Evolutionary conservation across 2,888 invertebrate genomes (phyloP).

Genomic region (Azorinus chamasolen): DNA sequence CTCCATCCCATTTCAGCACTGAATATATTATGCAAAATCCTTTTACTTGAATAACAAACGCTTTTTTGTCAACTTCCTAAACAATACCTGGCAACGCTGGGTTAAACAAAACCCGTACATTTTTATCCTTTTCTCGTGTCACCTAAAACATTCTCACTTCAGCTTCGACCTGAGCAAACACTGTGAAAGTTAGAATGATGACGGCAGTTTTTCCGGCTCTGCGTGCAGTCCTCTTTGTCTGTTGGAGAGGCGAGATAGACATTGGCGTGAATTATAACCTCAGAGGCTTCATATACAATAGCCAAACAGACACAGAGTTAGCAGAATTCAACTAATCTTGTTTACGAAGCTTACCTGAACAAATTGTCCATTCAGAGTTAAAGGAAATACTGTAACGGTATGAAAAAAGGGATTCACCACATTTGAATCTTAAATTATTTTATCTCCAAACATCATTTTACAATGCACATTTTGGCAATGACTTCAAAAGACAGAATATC

Average conservation of each 20-base stretch:
- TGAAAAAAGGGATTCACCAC: too few species aligned
- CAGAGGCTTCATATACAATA: constrained; percentile 9
- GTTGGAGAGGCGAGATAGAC: constrained; percentile 42
- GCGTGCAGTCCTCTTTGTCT: constrained; percentile 39
- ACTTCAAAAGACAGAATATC: too few species aligned
- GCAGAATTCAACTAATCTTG: constrained; percentile 8
- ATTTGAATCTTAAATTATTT: too few species aligned
- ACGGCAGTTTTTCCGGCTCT: constrained; percentile 33
- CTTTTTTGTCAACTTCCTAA: too few species aligned
- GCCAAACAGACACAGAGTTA: constrained; percentile 5
- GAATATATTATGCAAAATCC: too few species aligned
- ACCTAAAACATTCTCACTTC: constrained; percentile 23
- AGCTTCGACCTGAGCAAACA: constrained; percentile 15
- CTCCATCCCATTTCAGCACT: too few species aligned
- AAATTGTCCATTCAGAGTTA: constrained; percentile 35
- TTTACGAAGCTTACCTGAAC: constrained; percentile 32
- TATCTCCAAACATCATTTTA: too few species aligned
- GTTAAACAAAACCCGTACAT: too few species aligned
- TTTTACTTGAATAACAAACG: too few species aligned
- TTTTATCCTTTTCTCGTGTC: too few species aligned
- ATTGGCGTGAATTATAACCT: constrained; percentile 56
- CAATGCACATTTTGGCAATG: too few species aligned
- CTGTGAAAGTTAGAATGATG: constrained; percentile 48
- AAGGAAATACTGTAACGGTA: not conserved
- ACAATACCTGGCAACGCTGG: too few species aligned